Evolutionary conservation across 2,888 invertebrate genomes (phyloP), one percentile per base, ranked within the genome.

Genomic region (Scaptomyza cyrtandrae): DNA sequence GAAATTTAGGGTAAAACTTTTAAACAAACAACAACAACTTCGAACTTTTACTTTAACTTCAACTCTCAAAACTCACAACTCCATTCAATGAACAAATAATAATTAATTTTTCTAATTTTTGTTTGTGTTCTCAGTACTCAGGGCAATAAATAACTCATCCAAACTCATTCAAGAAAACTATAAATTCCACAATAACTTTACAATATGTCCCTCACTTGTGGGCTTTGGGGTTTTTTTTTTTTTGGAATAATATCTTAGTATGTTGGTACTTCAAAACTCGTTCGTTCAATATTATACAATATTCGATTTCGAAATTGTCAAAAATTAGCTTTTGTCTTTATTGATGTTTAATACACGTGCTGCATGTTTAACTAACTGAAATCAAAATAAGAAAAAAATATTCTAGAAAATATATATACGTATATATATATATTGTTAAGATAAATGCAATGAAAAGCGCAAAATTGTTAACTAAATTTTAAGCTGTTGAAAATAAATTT

Each of bases 1-100:
- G 93, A 93, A 93, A 92, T 93, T 93, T 93, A 92, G 93, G 93
- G 93, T 93, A 39, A n/a, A 70, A 66, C 57, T 52, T 67, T 67
- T 31, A 52, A 52, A 54, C 48, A 68, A 59, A 49, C 45, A 55
- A 53, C 54, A 59, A 58, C 68, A 49, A 24, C 24, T 24, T 24
- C 54, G n/a, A 64, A 75, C 54, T 53, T n/a, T 11, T 13, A 35
- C 31, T 24, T 29, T 11, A 35, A 35, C 31, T 24, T 29, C 33
- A 33, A 33, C 33, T 33, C 33, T 33, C 10, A 10, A 61, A 61
- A 63, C 35, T 68, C 60, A 60, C 41, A 53, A 35, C 39, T 55
- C 10, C 70, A 69, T 55, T 19, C 19, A 13, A 56, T 29, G 46
- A 55, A 44, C 14, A 37, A 14, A 37, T 6, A 10, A 33, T 52